phyloP scores from a whole-genome alignment of 2,888 invertebrate genomes.

The Pseudolycoriella hygida region DNA sequence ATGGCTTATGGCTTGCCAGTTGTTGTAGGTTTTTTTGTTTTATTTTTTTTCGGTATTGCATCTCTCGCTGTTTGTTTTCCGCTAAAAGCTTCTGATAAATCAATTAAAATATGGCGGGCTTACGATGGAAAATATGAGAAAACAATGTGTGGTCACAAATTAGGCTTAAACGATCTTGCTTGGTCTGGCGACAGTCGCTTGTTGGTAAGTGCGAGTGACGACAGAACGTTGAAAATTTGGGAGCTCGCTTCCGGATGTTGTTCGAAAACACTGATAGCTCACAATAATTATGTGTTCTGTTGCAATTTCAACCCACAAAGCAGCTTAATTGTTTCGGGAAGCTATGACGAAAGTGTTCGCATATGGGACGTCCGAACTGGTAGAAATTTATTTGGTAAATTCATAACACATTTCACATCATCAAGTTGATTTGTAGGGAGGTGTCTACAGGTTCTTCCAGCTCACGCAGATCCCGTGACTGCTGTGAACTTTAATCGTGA shows the following conservation, averaged over 20 bases:
- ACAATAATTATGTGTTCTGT: slow-evolving; percentile 99
- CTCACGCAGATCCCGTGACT: slow-evolving; percentile 99
- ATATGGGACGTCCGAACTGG: slow-evolving; percentile 99
- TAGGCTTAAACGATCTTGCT: slow-evolving; percentile 96
- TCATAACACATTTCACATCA: no score
- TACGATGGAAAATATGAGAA: slow-evolving; percentile 99
- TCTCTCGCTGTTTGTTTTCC: slow-evolving; percentile 6
- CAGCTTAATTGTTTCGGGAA: slow-evolving; percentile 96
- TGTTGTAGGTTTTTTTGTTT: slow-evolving; percentile 61
- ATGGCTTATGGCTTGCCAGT: slow-evolving; percentile 97
- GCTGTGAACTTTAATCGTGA: slow-evolving; percentile 98
- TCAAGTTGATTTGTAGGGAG: slow-evolving; percentile 47
- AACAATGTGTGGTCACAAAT: slow-evolving; percentile 92
- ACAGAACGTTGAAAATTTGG: slow-evolving; percentile 82
- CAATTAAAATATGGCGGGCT: slow-evolving; percentile 97
- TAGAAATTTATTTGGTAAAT: no score
- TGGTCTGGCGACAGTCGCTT: slow-evolving; percentile 96
- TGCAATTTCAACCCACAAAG: slow-evolving; percentile 99
- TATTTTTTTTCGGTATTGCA: background rate
- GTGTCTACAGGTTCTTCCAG: slow-evolving; percentile 93
- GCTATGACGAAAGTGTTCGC: slow-evolving; percentile 97
- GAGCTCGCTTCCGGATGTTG: slow-evolving; percentile 93
- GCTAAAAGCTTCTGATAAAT: slow-evolving; percentile 81
- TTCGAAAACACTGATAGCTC: slow-evolving; percentile 94
- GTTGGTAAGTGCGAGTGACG: slow-evolving; percentile 87